Percentiles rank a stretch among this genome's conserved stretches.
Evolutionary conservation across 1,140 invertebrate genomes (phyloP).

Genomic region (Agrypnia vestita): DNA sequence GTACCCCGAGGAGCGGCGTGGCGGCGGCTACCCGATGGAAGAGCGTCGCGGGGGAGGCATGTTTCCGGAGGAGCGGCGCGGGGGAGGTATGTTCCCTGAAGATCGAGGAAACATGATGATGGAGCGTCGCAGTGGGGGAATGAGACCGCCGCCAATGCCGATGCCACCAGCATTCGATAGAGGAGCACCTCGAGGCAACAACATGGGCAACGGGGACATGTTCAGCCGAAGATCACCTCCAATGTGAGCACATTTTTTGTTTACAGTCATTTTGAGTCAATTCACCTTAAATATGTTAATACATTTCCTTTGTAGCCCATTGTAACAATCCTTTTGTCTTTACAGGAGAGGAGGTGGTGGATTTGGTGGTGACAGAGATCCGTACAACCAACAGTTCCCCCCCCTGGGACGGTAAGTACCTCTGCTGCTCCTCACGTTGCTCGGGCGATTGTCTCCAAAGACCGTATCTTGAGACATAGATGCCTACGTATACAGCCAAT

Average conservation of each 20-base stretch:
- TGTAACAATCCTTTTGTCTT: conserved; percentile 36
- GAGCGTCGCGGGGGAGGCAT: conserved; percentile 65
- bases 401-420: conserved; percentile 70
- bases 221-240: conserved; percentile 68
- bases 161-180: conserved; percentile 66
- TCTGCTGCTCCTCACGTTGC: background rate
- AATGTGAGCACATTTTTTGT: conserved; percentile 65
- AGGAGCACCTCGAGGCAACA: conserved; percentile 64
- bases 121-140: conserved; percentile 64
- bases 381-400: conserved; percentile 69
- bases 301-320: too few relatives aligned
- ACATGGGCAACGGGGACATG: conserved; percentile 69
- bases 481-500: too few relatives aligned
- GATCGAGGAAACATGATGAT: conserved; percentile 68
- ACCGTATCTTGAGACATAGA: background rate
- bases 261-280: background rate
- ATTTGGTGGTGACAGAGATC: conserved; percentile 65
- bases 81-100: conserved; percentile 68
- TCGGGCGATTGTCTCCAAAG: conserved; percentile 2
- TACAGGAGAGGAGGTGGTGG: conserved; percentile 65
- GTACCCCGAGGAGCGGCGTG: conserved; percentile 67
- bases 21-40: conserved; percentile 65
- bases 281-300: background rate
- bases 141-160: conserved; percentile 62
- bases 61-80: conserved; percentile 66